Evolutionary conservation across 2,888 invertebrate genomes (phyloP).

Genomic region (Trichacis sp.): DNA sequence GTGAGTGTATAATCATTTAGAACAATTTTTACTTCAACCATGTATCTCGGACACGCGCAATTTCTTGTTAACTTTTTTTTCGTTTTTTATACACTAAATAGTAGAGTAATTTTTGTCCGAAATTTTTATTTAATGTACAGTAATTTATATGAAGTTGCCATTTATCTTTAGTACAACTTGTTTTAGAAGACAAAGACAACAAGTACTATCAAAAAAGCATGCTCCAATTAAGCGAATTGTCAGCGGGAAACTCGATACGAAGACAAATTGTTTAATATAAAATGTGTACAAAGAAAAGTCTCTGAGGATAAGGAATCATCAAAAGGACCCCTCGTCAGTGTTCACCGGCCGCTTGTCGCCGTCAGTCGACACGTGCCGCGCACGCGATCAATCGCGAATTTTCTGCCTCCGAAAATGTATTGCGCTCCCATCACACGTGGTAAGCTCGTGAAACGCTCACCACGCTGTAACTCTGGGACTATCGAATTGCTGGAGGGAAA

Average conservation of each 20-base stretch:
- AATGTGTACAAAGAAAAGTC: slow-evolving; percentile 30
- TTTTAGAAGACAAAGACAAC: too few species aligned
- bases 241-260: neutral
- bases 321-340: slow-evolving; percentile 34
- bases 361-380: slow-evolving; percentile 45
- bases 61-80: too few species aligned
- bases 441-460: neutral
- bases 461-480: neutral
- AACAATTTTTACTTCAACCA: too few species aligned
- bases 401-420: slow-evolving; percentile 49
- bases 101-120: too few species aligned
- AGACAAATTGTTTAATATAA: slow-evolving; percentile 11
- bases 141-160: too few species aligned
- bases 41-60: too few species aligned
- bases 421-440: slow-evolving; percentile 22
- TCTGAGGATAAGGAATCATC: slow-evolving; percentile 20
- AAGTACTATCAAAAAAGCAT: neutral
- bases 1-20: too few species aligned
- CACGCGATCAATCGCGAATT: slow-evolving; percentile 54
- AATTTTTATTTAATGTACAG: too few species aligned
- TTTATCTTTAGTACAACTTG: too few species aligned
- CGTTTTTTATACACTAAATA: too few species aligned
- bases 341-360: slow-evolving; percentile 34
- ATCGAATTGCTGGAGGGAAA: neutral
- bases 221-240: neutral